phyloP scores from a whole-genome alignment of 2,797 vertebrate genomes.

The Chromis chromis region DNA sequence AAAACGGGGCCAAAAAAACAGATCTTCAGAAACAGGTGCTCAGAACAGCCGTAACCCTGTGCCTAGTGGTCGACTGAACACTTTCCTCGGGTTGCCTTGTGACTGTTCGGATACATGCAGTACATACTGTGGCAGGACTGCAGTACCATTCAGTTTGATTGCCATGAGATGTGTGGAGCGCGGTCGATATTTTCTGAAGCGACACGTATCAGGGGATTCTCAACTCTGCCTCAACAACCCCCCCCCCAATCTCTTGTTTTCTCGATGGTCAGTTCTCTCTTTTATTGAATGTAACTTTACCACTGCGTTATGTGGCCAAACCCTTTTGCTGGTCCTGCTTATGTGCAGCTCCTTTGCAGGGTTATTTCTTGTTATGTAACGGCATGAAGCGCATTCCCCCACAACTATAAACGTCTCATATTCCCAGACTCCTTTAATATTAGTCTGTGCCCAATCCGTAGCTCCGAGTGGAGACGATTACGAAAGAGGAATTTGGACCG shows the following conservation, averaged over 20 bases:
- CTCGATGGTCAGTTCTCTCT: conserved; percentile 41
- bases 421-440: conserved; percentile 46
- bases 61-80: conserved; percentile 65
- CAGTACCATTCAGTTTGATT: conserved; percentile 37
- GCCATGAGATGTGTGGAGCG: conserved; percentile 18
- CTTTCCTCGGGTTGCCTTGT: conserved; percentile 66
- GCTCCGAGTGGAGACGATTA: conserved; percentile 38
- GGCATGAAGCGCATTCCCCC: conserved; percentile 57
- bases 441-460: conserved; percentile 10
- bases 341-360: conserved; percentile 23
- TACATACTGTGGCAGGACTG: conserved; percentile 53
- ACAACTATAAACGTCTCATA: conserved; percentile 41
- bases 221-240: conserved; percentile 48
- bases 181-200: conserved; percentile 21
- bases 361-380: conserved; percentile 44
- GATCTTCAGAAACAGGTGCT: conserved; percentile 60
- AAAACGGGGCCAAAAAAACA: conserved; percentile 53
- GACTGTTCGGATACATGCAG: conserved; percentile 54
- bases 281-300: conserved; percentile 78
- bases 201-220: conserved; percentile 40
- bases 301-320: conserved; percentile 39
- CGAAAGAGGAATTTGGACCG: conserved; percentile 41
- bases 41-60: conserved; percentile 62
- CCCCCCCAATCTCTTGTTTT: not conserved
- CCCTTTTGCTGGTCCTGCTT: conserved; percentile 14